Evolutionary conservation across 2,888 invertebrate species (phyloP), one percentile per base, ranked within the genome.

Genomic region (Perizoma affinitatum): DNA sequence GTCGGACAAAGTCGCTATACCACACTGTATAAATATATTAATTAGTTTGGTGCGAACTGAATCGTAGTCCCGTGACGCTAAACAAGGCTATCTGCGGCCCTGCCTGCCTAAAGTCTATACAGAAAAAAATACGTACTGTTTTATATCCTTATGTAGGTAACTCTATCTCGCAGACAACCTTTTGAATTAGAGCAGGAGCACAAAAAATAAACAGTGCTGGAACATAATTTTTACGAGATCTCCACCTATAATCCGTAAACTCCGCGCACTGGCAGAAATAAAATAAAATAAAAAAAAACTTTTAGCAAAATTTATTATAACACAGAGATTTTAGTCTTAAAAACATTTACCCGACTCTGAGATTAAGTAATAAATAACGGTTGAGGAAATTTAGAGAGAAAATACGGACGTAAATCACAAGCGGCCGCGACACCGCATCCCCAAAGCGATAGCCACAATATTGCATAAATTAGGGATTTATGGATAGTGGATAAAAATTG

Each of bases 291-390:
- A 59, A 33, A 63, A 58, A 63, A 58, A 57, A 61, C 53, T 6
- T 7, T 54, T 38, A 40, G 48, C 36, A 40, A 58, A 63, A 60
- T 22, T 22, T 22, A 22, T 56, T 62, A 45, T 46, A 54, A 55
- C 45, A 46, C 9, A 81, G 82, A 83, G 80, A 22, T 83, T 84
- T 85, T 80, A 84, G 79, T 84, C 76, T 83, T 84, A 81, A 88
- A 86, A 88, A 87, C 87, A 87, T 88, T 87, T 83, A 82, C 84
- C 73, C 69, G 78, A 83, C 82, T 81, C 83, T 78, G 79, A 90
- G 90, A 90, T 90, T 90, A 90, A 89, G 88, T 83, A 84, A 89
- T 90, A 90, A 90, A 90, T 90, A 87, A 90, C 85, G 82, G 78
- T 80, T 75, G 76, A 78, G 83, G 79, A 87, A 90, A 88, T 90